These are phyloP conservation scores for Poecile montanus DNA, from an alignment of 2,797 vertebrate genomes.

Conservation along the genomic window DNA sequence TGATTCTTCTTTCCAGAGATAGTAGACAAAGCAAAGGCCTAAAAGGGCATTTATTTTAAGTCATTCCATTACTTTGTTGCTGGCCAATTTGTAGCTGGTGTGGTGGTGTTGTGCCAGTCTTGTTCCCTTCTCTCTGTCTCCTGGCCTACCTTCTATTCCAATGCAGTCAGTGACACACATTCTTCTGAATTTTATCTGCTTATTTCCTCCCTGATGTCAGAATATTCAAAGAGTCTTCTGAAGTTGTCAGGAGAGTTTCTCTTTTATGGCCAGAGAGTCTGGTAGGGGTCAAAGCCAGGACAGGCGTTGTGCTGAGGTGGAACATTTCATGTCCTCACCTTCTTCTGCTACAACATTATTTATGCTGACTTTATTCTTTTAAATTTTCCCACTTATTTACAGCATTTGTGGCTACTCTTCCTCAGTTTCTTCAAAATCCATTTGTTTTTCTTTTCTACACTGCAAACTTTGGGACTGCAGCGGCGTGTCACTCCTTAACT, in stretches of 20 bases:
- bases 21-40: background rate
- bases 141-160: background rate
- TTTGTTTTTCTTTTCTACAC: background rate
- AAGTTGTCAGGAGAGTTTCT: background rate
- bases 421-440: background rate
- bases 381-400: background rate
- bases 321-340: background rate
- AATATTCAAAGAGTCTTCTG: background rate
- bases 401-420: background rate
- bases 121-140: background rate
- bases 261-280: background rate
- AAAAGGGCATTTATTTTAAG: background rate
- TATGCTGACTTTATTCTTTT: slow-evolving; percentile 1
- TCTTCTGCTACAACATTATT: background rate
- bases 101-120: background rate
- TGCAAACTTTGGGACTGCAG: background rate
- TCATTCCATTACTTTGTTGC: background rate
- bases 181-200: background rate
- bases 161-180: background rate
- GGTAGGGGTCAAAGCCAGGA: background rate
- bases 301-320: background rate
- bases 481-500: background rate
- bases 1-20: background rate
- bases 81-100: background rate
- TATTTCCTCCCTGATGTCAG: background rate